Evolutionary conservation across 2,113 vertebrate species (phyloP), one percentile per base, ranked within the genome.

Genomic region (Terrapene triunguis): DNA sequence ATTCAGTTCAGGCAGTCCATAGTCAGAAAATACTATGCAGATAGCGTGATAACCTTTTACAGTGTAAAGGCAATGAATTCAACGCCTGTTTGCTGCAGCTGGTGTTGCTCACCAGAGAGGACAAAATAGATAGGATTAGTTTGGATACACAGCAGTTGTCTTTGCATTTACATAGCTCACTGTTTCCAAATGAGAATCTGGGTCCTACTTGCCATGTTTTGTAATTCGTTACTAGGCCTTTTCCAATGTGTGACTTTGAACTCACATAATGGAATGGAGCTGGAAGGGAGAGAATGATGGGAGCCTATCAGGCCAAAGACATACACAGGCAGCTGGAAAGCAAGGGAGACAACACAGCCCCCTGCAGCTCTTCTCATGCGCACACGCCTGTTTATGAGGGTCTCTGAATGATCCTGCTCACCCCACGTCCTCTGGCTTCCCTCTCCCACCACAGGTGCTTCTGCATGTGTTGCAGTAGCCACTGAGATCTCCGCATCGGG

Each of bases 41-140:
- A 89, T 11, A 94, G 25, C 0, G 0, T 1, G 0, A 27, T 62
- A 72, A 88, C 85, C 79, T 92, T 87, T 86, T 57, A 89, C 51
- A 91, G 29, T 47, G 51, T 42, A 92, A 89, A 91, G 79, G 50
- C 50, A 95, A 89, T 72, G n/a, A 85, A 94, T 93, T 92, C 84
- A 94, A 62, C 76, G 51, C 38, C 74, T 44, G 17, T 85, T 87
- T 38, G 69, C 54, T 94, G 84, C 83, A 91, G 86, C 89, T 95
- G 84, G 11, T 92, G 84, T 80, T 95, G 62, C 74, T 81, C 50
- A 81, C 82, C 88, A 88, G 1, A 65, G 51, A 95, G 84, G 89
- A 84, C 22, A 80, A 83, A 95, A 84, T 4, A 82, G 74, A 87
- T 1, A 6, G 55, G n/a, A 94, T 87, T 55, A 88, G 0, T 16